phyloP scores from a whole-genome alignment of 2,888 invertebrate genomes.

The Tachystola acroxantha region DNA sequence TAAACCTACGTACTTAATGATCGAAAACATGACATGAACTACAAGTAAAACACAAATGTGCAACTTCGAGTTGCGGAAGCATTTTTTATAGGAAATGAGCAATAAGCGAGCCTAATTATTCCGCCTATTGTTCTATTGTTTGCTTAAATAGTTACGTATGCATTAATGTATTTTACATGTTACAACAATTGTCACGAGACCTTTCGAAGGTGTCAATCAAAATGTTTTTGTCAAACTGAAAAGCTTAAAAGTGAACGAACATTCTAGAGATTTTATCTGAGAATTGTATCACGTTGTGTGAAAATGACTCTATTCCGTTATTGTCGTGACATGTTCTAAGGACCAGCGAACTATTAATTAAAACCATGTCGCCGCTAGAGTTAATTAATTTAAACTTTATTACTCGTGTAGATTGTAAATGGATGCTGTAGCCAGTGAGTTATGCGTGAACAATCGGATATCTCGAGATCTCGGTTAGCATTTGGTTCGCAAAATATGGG shows the following conservation, averaged over 20 bases:
- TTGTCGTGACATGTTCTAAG: slow-evolving; percentile 14
- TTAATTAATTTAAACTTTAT: slow-evolving; percentile 10
- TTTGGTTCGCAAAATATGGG: slow-evolving; percentile 31
- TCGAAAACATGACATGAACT: no score
- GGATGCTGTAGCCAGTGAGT: slow-evolving; percentile 7
- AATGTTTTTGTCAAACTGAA: slow-evolving; percentile 22
- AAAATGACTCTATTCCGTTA: slow-evolving; percentile 25
- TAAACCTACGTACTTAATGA: no score
- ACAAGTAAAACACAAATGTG: background rate
- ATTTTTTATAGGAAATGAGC: slow-evolving; percentile 21
- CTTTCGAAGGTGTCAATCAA: slow-evolving; percentile 38
- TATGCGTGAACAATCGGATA: slow-evolving; percentile 8
- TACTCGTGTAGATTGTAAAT: background rate
- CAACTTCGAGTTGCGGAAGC: slow-evolving; percentile 19
- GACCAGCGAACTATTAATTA: slow-evolving; percentile 14
- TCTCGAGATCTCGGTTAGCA: slow-evolving; percentile 20
- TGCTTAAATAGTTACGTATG: slow-evolving; percentile 17
- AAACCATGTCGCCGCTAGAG: slow-evolving; percentile 8
- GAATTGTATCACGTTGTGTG: slow-evolving; percentile 23
- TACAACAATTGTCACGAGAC: slow-evolving; percentile 17
- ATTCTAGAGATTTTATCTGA: slow-evolving; percentile 27
- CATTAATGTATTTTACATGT: slow-evolving; percentile 11
- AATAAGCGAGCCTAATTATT: slow-evolving; percentile 18
- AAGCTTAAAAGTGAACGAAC: slow-evolving; percentile 7
- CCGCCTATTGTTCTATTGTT: slow-evolving; percentile 43